Percentiles rank a stretch among this genome's conserved stretches.
Evolutionary conservation across 2,888 invertebrate species (phyloP).

Genomic region (Drosophila algonquin): DNA sequence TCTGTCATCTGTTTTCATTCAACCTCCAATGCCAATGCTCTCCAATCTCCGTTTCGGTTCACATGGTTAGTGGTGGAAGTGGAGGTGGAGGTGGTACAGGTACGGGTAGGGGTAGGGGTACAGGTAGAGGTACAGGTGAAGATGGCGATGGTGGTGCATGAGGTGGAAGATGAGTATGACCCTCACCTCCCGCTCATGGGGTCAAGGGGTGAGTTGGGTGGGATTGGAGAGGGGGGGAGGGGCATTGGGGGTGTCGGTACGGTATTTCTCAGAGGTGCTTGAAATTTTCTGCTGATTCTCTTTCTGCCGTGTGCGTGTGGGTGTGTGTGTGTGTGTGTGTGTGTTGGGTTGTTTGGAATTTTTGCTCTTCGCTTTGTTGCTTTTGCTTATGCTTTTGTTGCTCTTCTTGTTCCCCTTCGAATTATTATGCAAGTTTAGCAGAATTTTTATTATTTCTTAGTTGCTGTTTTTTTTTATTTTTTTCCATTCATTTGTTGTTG

Average conservation of each 20-base stretch:
- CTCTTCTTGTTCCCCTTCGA: constrained; percentile 12
- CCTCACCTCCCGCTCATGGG: neutral
- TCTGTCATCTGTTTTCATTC: constrained; percentile 35
- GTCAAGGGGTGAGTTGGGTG: neutral
- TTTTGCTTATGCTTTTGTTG: constrained; percentile 4
- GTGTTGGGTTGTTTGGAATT: constrained; percentile 1
- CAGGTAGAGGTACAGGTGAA: neutral
- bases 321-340: no score
- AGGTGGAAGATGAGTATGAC: neutral
- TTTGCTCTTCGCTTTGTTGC: constrained; percentile 3
- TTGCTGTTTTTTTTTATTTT: constrained; percentile 27
- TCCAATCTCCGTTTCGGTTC: constrained; percentile 32
- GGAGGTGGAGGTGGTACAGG: no score
- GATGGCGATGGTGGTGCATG: neutral
- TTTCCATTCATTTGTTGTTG: constrained; percentile 12
- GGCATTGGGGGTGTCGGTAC: neutral
- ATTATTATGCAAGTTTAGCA: constrained; percentile 72
- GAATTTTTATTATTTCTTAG: constrained; percentile 35
- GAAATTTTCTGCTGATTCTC: constrained; percentile 33
- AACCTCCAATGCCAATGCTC: constrained; percentile 31
- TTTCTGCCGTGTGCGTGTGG: neutral
- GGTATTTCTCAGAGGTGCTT: constrained; percentile 20
- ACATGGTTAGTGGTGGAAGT: constrained; percentile 19
- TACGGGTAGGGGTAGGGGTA: neutral
- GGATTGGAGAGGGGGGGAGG: neutral